Conservation (phyloP, 1,140 invertebrate genomes). For the Bombus pyrosoma region DNA sequence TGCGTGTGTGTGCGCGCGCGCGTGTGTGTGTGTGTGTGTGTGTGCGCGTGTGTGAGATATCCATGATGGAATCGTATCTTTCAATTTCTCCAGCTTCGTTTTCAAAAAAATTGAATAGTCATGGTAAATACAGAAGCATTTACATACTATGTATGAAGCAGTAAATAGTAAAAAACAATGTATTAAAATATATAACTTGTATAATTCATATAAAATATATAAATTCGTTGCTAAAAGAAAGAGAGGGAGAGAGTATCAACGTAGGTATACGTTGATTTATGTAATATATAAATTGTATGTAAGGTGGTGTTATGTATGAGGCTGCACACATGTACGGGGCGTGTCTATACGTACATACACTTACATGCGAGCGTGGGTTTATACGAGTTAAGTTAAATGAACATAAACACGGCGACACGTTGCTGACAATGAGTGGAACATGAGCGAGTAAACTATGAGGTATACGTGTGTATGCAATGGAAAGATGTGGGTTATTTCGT, state of each 20-base stretch:
- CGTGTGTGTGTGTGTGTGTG: too few species aligned
- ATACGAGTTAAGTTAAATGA: not conserved
- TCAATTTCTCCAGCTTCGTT: too few species aligned
- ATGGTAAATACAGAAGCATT: too few species aligned
- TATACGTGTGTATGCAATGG: not conserved
- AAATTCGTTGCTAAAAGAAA: not conserved
- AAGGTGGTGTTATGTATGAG: not conserved
- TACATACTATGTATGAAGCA: not conserved
- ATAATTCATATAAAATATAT: conserved; percentile 2
- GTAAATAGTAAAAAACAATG: not conserved
- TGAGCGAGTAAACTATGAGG: not conserved
- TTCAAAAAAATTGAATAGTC: too few species aligned
- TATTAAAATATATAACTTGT: conserved; percentile 5
- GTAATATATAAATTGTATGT: not conserved
- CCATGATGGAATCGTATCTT: too few species aligned
- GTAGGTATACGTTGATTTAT: not conserved
- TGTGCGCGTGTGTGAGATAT: too few species aligned
- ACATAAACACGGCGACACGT: not conserved
- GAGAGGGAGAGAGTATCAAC: too few species aligned
- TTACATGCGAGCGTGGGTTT: not conserved
- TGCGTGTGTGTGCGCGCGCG: too few species aligned
- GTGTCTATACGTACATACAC: not conserved
- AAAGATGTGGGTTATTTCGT: not conserved
- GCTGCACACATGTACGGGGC: not conserved
- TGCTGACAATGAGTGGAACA: not conserved